Percentiles rank a stretch among this genome's conserved stretches.
Evolutionary conservation across 1,140 invertebrate genomes (phyloP).

Genomic region (Anastrepha ludens): DNA sequence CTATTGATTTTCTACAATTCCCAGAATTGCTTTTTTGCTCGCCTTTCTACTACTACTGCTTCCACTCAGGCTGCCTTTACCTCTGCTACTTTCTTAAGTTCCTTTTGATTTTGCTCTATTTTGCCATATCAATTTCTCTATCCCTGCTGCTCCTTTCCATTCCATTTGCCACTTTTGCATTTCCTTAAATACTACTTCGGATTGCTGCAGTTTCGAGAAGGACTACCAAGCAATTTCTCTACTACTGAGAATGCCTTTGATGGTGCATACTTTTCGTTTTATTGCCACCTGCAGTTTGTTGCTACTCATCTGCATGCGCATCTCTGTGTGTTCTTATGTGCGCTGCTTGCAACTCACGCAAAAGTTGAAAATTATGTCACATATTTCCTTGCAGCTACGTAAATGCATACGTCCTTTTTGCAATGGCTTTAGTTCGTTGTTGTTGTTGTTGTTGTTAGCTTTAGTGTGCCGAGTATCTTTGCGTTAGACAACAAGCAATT

Average conservation of each 20-base stretch:
- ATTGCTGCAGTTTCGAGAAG: neutral
- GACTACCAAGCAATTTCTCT: neutral
- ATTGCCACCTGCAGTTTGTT: neutral
- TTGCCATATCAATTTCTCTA: neutral
- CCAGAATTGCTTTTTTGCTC: neutral
- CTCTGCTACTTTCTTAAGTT: neutral
- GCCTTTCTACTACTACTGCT: neutral
- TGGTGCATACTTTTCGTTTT: neutral
- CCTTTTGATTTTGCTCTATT: neutral
- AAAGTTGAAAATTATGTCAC: constrained; percentile 22
- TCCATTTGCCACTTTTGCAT: neutral
- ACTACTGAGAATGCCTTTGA: neutral
- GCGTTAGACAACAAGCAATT: no score
- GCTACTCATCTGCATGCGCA: neutral
- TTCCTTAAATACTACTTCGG: neutral
- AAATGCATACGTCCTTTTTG: neutral
- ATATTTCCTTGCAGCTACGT: neutral
- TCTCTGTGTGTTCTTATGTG: neutral
- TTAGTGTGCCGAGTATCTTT: no score
- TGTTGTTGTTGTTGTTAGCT: neutral
- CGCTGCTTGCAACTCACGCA: neutral
- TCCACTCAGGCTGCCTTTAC: neutral
- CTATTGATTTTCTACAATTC: constrained; percentile 12
- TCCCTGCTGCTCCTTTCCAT: neutral
- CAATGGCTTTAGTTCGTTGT: no score